A percentile compares a stretch with the other conserved stretches of the same genome.
These are phyloP conservation scores for Zaprionus camerounensis DNA, from an alignment of 1,140 invertebrate species.

Conservation along the genomic window DNA sequence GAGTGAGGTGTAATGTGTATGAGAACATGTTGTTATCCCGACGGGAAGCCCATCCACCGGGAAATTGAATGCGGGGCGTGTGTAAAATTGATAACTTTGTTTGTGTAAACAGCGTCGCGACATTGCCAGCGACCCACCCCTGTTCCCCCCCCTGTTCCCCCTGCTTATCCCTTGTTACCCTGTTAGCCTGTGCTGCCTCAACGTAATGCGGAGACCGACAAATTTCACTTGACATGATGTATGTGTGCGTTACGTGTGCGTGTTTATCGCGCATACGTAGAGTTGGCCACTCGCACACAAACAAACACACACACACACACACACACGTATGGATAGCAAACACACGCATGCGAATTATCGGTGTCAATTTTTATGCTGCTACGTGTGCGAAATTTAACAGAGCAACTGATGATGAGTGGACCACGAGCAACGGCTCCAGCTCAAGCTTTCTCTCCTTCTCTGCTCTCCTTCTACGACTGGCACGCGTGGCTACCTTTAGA, in stretches of 20 bases:
- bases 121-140: conserved; percentile 33
- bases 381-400: conserved; percentile 79
- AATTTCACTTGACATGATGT: conserved; percentile 72
- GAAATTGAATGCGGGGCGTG: conserved; percentile 52
- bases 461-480: conserved; percentile 7
- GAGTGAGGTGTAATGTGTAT: conserved; percentile 16
- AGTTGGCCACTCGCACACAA: conserved; percentile 32
- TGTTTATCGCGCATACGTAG: conserved; percentile 78
- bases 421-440: conserved; percentile 1
- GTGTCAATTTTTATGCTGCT: conserved; percentile 82
- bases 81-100: conserved; percentile 83
- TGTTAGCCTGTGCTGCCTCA: background rate
- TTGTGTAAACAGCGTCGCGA: conserved; percentile 81
- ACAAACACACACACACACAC: conserved; percentile 20
- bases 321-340: conserved; percentile 5
- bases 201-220: conserved; percentile 43
- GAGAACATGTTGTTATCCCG: conserved; percentile 51
- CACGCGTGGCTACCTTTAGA: conserved; percentile 35
- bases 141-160: background rate
- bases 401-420: conserved; percentile 75
- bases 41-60: conserved; percentile 41
- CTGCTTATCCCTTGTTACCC: conserved; percentile 8
- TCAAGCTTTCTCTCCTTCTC: no score
- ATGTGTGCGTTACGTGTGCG: conserved; percentile 75
- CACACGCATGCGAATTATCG: conserved; percentile 66